Evolutionary conservation across 2,113 vertebrate genomes (phyloP).

Genomic region (Pleuronectes platessa): DNA sequence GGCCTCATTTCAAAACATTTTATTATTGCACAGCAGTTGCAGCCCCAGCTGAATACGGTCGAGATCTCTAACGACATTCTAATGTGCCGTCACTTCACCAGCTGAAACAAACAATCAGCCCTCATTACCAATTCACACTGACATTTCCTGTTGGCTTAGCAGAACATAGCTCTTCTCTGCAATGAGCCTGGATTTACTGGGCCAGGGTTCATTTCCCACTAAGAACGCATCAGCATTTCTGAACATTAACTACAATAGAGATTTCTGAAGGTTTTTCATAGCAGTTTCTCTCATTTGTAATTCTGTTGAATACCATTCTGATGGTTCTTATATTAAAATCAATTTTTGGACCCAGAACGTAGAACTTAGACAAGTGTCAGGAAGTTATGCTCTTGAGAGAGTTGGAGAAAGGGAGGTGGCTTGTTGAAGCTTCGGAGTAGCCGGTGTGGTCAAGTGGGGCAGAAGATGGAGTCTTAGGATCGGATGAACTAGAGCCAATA

Average conservation of each 20-base stretch:
- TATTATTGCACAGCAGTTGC: slow-evolving; percentile 46
- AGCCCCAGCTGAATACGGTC: slow-evolving; percentile 40
- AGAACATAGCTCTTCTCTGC: background rate
- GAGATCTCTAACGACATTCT: slow-evolving; percentile 63
- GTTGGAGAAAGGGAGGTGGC: no score
- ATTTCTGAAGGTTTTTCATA: background rate
- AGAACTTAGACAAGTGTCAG: no score
- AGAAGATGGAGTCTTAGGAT: no score
- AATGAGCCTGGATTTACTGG: slow-evolving; percentile 9
- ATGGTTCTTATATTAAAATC: no score
- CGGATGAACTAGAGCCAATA: no score
- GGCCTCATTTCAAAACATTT: slow-evolving; percentile 62
- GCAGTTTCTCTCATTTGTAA: slow-evolving; percentile 10
- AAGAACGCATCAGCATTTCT: slow-evolving; percentile 5
- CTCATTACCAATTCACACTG: slow-evolving; percentile 39
- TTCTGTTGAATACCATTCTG: background rate
- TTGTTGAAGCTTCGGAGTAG: no score
- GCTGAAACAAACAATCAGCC: slow-evolving; percentile 61
- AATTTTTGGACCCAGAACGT: no score
- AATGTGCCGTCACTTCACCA: slow-evolving; percentile 58
- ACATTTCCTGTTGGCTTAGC: slow-evolving; percentile 28
- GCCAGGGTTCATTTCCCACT: slow-evolving; percentile 13
- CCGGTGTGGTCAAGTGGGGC: no score
- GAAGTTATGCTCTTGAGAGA: no score
- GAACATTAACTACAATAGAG: background rate